phyloP scores from a whole-genome alignment of 2,113 vertebrate genomes.

The Lota lota region DNA sequence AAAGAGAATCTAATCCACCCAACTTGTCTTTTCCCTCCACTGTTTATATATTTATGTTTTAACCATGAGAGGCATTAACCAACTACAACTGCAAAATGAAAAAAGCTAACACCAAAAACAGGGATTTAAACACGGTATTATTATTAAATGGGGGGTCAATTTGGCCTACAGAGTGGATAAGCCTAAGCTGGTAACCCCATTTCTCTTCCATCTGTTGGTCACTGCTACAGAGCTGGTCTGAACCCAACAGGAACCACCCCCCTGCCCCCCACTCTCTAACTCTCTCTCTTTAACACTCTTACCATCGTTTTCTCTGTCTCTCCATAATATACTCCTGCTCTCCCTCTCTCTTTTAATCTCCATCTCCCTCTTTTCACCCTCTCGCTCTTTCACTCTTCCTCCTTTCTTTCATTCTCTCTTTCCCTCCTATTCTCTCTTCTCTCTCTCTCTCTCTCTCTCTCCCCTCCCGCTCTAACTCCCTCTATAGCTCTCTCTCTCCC shows the following conservation, averaged over 20 bases:
- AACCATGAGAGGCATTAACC: neutral
- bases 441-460: too few species aligned
- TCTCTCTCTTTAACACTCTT: slow-evolving; percentile 13
- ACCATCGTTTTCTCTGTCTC: too few species aligned
- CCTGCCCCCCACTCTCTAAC: slow-evolving; percentile 12
- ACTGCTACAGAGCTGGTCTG: slow-evolving; percentile 61
- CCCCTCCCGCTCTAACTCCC: too few species aligned
- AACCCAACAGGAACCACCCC: slow-evolving; percentile 65
- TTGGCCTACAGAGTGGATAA: slow-evolving; percentile 66
- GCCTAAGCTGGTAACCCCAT: slow-evolving; percentile 66
- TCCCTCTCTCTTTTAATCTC: slow-evolving; percentile 32
- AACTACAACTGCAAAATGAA: neutral
- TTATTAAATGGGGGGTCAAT: slow-evolving; percentile 53
- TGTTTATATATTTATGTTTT: neutral
- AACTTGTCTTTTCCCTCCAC: neutral
- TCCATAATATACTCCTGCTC: too few species aligned
- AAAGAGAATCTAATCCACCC: neutral
- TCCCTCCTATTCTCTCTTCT: slow-evolving; percentile 31
- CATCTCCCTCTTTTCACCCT: slow-evolving; percentile 41
- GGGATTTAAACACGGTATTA: slow-evolving; percentile 56
- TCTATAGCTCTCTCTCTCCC: too few species aligned
- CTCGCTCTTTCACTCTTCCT: too few species aligned
- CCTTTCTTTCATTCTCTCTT: slow-evolving; percentile 41
- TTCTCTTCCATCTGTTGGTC: slow-evolving; percentile 71
- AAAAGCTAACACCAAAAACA: slow-evolving; percentile 30